phyloP scores from a whole-genome alignment of 2,797 vertebrate species.

The Alfaro cultratus region DNA sequence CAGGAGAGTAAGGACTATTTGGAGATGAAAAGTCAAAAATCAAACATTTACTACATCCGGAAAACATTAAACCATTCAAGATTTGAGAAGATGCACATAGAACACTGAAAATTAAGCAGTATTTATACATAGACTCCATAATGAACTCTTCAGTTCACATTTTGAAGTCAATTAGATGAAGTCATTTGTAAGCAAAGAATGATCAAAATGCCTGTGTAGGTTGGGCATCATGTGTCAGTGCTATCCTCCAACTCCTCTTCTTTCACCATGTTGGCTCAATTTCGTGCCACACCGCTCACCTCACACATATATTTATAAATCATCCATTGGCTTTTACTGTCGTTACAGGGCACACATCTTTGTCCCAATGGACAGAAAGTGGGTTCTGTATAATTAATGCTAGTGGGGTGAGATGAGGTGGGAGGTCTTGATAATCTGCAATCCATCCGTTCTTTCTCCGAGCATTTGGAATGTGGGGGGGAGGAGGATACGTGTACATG shows the following conservation, averaged over 20 bases:
- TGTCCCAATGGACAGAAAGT: slow-evolving; percentile 47
- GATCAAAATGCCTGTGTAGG: slow-evolving; percentile 45
- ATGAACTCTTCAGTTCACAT: slow-evolving; percentile 8
- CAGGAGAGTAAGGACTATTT: not conserved
- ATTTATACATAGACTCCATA: slow-evolving; percentile 32
- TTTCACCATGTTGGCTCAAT: slow-evolving; percentile 11
- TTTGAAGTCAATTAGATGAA: slow-evolving; percentile 30
- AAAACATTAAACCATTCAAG: not conserved
- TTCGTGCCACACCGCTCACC: slow-evolving; percentile 12
- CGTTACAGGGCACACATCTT: slow-evolving; percentile 54
- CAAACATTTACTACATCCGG: not conserved
- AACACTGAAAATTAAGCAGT: not conserved
- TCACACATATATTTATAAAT: slow-evolving; percentile 55
- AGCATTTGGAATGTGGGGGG: slow-evolving; percentile 6
- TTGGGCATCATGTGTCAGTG: slow-evolving; percentile 33
- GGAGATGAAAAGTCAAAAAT: not conserved
- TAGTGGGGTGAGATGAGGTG: slow-evolving; percentile 40
- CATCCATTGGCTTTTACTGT: slow-evolving; percentile 66
- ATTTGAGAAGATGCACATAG: slow-evolving; percentile 9
- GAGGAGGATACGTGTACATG: slow-evolving; percentile 22
- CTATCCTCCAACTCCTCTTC: slow-evolving; percentile 42
- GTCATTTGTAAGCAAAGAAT: slow-evolving; percentile 38
- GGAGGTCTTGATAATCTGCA: slow-evolving; percentile 42
- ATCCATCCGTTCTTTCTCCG: slow-evolving; percentile 22
- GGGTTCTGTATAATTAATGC: slow-evolving; percentile 71